Evolutionary conservation across 2,888 invertebrate species (phyloP).

Genomic region (Alloplasta piceator): DNA sequence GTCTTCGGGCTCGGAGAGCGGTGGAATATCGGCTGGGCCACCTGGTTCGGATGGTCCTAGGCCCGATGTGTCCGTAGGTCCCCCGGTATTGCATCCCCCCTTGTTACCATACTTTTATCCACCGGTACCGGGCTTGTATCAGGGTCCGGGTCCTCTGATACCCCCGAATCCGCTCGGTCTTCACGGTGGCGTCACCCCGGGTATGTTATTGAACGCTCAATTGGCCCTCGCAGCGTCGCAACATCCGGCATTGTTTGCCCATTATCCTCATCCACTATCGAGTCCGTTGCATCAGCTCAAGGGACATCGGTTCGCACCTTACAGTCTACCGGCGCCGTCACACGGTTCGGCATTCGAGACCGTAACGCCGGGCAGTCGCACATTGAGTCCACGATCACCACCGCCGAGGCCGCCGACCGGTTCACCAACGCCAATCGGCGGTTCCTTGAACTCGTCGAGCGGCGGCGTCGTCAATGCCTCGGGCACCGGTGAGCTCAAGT

Average conservation of each 20-base stretch:
- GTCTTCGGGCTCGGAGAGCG: conserved; percentile 84
- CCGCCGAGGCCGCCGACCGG: conserved; percentile 86
- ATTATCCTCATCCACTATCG: conserved; percentile 89
- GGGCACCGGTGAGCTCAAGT: conserved; percentile 93
- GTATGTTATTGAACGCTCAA: conserved; percentile 94
- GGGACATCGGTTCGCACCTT: conserved; percentile 94
- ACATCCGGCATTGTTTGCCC: conserved; percentile 90
- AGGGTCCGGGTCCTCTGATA: conserved; percentile 87
- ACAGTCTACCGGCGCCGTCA: conserved; percentile 91
- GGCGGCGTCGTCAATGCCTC: conserved; percentile 83
- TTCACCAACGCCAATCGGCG: conserved; percentile 85
- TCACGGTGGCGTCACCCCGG: conserved; percentile 91
- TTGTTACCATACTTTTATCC: conserved; percentile 96
- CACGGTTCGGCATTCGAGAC: conserved; percentile 95
- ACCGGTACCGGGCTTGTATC: conserved; percentile 91
- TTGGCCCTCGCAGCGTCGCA: conserved; percentile 92
- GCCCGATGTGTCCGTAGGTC: conserved; percentile 97
- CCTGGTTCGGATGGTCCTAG: conserved; percentile 87
- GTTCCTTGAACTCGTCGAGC: conserved; percentile 74
- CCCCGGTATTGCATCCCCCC: conserved; percentile 94
- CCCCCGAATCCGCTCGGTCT: conserved; percentile 88
- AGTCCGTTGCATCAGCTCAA: conserved; percentile 88
- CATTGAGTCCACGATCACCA: conserved; percentile 86
- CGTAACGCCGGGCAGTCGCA: conserved; percentile 90
- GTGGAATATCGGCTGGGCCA: conserved; percentile 84